Base-by-base conservation (phyloP, 2,888 invertebrate species). In the Trichogramma dendrolimi region DNA sequence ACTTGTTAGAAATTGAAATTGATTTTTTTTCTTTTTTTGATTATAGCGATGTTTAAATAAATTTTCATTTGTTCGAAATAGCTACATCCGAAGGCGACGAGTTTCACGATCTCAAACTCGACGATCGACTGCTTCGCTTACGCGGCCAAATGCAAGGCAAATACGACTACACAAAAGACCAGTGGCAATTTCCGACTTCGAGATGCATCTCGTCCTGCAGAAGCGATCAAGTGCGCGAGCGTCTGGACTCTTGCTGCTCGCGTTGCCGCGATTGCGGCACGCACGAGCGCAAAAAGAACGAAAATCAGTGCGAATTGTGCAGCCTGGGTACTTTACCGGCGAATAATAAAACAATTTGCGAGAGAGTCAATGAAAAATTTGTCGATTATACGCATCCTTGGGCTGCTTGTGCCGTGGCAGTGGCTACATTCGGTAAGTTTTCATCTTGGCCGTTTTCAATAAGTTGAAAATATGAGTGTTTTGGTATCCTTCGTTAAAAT, bases 231-330 rank as follows among this genome's bases (percentile, higher is more conserved):
- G 74, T 80, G 6, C 71, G 78, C 39, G 78, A 73, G 68, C 72
- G 75, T 49, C 75, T 81, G 71, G 83, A 82, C 67, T 73, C 77
- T 0, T 84, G 84, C 70, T 85, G 84, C 70, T 84, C 83, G 83
- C 70, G 75, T 3, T 85, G 84, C 67, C 76, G 78, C 47, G 72
- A 79, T 49, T 84, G 84, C 70, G 77, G 80, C 1, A 63, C 65
- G 2, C 80, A 80, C 65, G 80, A 83, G 69, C 78, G 76, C 65
- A 78, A 78, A 48, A 66, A 72, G 6, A 79, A 80, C 64, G 79
- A 80, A 8, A 79, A 77, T 65, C 75, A 78, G 55, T 84, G 84
- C 70, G 74, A 77, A 40, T 79, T 81, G 42, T 84, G 84, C 67
- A 70, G 72, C 0, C 58, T 61, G 52, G 83, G 81, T 0, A 74